Percentiles rank a stretch among this genome's conserved stretches.
phyloP scores from a whole-genome alignment of 2,797 vertebrate species.

The Lagorchestes hirsutus region DNA sequence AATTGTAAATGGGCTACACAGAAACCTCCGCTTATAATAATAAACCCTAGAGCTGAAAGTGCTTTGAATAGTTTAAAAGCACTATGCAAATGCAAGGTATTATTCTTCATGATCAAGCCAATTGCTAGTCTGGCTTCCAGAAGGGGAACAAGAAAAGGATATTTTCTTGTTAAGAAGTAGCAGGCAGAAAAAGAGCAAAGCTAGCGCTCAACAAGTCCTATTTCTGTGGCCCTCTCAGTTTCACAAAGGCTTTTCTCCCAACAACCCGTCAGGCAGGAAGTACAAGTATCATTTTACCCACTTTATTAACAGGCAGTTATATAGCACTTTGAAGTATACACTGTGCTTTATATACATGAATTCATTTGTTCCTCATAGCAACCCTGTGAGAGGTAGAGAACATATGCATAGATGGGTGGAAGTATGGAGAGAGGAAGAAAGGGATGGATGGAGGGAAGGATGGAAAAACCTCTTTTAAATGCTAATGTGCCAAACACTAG shows the following conservation, averaged over 20 bases:
- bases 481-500: neutral
- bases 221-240: neutral
- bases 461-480: neutral
- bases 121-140: conserved; percentile 4
- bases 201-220: neutral
- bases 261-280: neutral
- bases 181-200: neutral
- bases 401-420: neutral
- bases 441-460: neutral
- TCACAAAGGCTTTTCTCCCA: neutral
- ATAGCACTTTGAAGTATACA: neutral
- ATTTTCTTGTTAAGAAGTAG: neutral
- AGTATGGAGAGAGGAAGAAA: neutral
- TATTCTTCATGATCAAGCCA: neutral
- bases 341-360: neutral
- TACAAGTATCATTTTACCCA: neutral
- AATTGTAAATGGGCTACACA: neutral
- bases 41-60: neutral
- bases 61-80: conserved; percentile 6
- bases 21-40: neutral
- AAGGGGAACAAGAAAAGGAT: neutral
- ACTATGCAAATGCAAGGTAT: neutral
- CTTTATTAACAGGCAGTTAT: neutral
- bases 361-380: neutral
- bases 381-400: neutral